Evolutionary conservation across 2,113 vertebrate species (phyloP), one percentile per base, ranked within the genome.

Genomic region (Pitta sordida): DNA sequence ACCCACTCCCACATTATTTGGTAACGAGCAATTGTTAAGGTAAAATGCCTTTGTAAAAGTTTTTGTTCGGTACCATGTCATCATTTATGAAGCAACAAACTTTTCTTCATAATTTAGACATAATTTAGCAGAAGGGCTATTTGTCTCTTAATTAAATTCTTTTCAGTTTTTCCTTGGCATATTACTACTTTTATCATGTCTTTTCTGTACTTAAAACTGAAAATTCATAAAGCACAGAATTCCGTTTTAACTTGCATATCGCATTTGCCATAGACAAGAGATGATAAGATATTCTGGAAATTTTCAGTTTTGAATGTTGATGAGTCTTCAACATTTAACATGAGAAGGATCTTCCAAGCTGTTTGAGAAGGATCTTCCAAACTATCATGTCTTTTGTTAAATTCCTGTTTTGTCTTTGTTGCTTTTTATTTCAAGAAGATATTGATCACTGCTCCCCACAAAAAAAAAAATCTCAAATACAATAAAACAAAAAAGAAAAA

Each of bases 71-170:
- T 73, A 30, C 36, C 7, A 2, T 86, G 60, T 83, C 88, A 95
- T 88, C 81, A 74, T 79, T 86, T 94, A 64, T 74, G 43, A 97
- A 94, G 48, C 75, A 95, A 86, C 64, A 87, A 95, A 93, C 68
- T 94, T 96, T 96, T 90, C n/a, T 77, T 92, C 36, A n/a, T 19
- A 30, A 94, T 43, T 83, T 69, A 93, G 90, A 74, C 46, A 68
- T 86, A 90, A 93, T 92, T 94, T 95, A 94, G 37, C 84, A 95
- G 84, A 95, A 60, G 23, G 58, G 13, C 29, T 95, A 84, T 95
- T 95, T 97, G 94, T 95, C 90, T 91, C 93, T 86, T 94, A 88
- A 95, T 97, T 93, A 67, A 94, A 96, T 97, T 96, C 86, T 93
- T 93, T 88, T 73, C 88, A 90, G 51, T 29, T 88, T 74, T 93